Base-by-base conservation (phyloP, 2,797 vertebrate species). In the Falco cherrug region DNA sequence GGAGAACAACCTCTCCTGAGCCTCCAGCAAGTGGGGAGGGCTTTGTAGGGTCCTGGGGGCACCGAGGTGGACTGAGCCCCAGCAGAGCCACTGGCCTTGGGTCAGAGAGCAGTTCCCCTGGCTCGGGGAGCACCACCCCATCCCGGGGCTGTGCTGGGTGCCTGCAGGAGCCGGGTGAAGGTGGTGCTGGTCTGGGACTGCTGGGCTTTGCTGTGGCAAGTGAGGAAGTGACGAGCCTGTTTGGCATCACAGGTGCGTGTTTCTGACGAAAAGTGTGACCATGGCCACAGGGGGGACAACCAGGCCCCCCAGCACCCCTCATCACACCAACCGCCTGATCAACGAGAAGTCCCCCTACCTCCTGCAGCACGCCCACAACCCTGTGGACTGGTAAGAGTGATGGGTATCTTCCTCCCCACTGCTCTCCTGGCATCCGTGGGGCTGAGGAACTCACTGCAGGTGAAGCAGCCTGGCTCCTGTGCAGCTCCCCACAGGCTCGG, bases 311-410 rank as follows among this genome's bases (percentile, higher is more conserved):
- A 54, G 56, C 11, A 1, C 26, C 29, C 53, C 93, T 45, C 47
- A 4, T 13, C 45, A 39, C 33, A 83, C 97, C 76, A 99, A 99
- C 97, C 98, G 99, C 71, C 95, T 99, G 95, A 98, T 98, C 67
- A 95, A 98, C 0, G 99, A 99, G 97, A 99, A 98, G 95, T 99
- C 99, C 5, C 98, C 99, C 0, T 99, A 99, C 89, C 98, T 99
- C 35, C 98, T 99, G 17, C 99, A 99, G 56, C 99, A 99, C 10
- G 99, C 99, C 22, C 98, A 99, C 97, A 99, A 99, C 95, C 99
- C 99, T 0, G 99, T 99, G 57, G 99, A 99, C 93, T 99, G 99
- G 99, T 99, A 97, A 98, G 98, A 63, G 28, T 2, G 3, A 9
- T 10, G 4, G 22, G 39, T 21, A 10, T 24, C 25, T 77, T 70